These are phyloP conservation scores for Brienomyrus longianalis DNA, from an alignment of 2,113 vertebrate species.

Conservation along the genomic window DNA sequence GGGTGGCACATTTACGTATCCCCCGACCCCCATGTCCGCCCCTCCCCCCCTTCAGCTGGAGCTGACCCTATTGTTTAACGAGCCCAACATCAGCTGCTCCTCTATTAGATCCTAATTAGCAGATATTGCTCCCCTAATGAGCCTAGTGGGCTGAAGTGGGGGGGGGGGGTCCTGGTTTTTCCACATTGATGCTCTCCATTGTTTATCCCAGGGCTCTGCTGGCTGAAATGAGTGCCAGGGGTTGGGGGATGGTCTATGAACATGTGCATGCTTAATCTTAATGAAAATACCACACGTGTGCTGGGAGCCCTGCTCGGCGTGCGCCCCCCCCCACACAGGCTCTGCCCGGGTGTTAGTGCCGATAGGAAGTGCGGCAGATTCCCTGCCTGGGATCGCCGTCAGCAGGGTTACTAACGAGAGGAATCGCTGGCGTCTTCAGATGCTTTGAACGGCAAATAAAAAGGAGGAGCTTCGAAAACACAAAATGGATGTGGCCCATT, in stretches of 20 bases:
- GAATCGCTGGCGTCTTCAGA: background rate
- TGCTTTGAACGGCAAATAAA: no score
- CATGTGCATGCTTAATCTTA: background rate
- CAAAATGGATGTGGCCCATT: background rate
- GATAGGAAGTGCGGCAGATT: background rate
- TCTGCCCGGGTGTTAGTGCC: background rate
- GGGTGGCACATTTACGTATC: background rate
- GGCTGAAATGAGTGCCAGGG: background rate
- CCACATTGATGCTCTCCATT: background rate
- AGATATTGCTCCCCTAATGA: constrained; percentile 16
- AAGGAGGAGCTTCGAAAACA: background rate
- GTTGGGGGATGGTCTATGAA: background rate
- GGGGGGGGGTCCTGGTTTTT: background rate
- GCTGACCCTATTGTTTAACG: constrained; percentile 21
- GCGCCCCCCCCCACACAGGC: background rate
- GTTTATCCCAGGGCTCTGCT: background rate
- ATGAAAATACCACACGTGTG: background rate
- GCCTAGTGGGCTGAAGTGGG: background rate
- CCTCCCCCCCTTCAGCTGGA: background rate
- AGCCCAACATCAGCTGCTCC: constrained; percentile 22
- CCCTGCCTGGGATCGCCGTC: background rate
- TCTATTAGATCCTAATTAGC: constrained; percentile 26
- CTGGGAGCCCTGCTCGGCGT: background rate
- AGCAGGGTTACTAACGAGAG: background rate
- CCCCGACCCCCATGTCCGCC: background rate